Evolutionary conservation across 2,113 vertebrate genomes (phyloP), one percentile per base, ranked within the genome.

Genomic region (Proteles cristata): DNA sequence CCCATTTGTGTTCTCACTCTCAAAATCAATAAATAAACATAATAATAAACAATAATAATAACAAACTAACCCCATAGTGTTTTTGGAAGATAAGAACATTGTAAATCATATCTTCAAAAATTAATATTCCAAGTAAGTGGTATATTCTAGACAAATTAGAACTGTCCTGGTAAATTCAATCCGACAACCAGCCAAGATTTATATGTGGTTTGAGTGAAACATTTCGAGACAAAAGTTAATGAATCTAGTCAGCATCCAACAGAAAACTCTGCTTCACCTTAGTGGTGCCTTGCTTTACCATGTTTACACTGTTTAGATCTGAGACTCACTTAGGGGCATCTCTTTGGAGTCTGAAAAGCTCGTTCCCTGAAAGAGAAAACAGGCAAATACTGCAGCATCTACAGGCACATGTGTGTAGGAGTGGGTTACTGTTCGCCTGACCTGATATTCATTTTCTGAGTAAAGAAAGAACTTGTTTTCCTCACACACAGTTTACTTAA

Each of bases 141-240:
- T 28, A 63, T 82, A 61, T 45, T 63, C 23, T 11, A 73, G 63
- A 12, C 63, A 53, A 17, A 45, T 43, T 50, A 68, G 71, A 90
- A 69, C 2, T 82, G n/a, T 92, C n/a, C 61, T 88, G 25, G 45
- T 50, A 94, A 95, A 89, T 91, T 82, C 73, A 93, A 96, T 26
- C 23, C 31, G 80, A 85, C 3, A 77, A 63, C 53, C 74, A 73
- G 31, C 53, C 39, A 92, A 83, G 50, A 50, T 61, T 79, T 85
- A 45, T 61, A 65, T 87, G 80, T 84, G 12, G 11, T 63, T 53
- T 65, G 43, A 86, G n/a, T 63, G 28, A 85, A 90, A 79, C 39
- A 45, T 89, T 84, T 91, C 84, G 81, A 65, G 50, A 80, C 12
- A 82, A 19, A 53, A 71, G 5, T 82, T 87, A 73, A 71, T 45